Evolutionary conservation across 2,113 vertebrate species (phyloP).

Genomic region (Myocastor coypus): DNA sequence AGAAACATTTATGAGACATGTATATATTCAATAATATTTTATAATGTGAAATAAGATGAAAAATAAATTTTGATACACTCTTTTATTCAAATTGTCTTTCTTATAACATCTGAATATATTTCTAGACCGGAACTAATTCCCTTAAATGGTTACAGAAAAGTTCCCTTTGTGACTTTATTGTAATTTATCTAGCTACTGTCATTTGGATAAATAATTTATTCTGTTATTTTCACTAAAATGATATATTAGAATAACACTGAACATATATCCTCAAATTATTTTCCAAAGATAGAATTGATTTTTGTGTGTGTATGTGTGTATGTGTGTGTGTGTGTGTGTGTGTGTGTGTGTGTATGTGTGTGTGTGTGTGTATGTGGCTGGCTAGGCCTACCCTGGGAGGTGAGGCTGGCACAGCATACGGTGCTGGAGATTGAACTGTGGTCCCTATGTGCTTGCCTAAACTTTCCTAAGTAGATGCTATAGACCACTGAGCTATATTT

Average conservation of each 20-base stretch:
- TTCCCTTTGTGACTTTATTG: not conserved
- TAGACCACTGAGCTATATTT: too few relatives aligned
- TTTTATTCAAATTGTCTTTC: not conserved
- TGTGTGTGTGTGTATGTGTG: too few relatives aligned
- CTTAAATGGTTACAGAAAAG: not conserved
- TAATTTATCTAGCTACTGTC: not conserved
- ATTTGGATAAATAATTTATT: not conserved
- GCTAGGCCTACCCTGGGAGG: too few relatives aligned
- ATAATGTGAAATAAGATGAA: not conserved
- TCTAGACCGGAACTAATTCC: not conserved
- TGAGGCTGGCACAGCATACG: too few relatives aligned
- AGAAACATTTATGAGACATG: not conserved
- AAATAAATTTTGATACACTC: not conserved
- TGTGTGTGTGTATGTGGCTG: too few relatives aligned
- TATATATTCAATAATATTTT: not conserved
- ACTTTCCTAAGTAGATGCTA: too few relatives aligned
- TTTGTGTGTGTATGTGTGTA: too few relatives aligned
- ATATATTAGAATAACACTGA: not conserved
- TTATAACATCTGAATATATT: not conserved
- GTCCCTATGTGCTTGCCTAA: too few relatives aligned
- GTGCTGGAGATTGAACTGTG: too few relatives aligned
- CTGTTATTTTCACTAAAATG: constrained; percentile 13
- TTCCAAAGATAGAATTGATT: not conserved
- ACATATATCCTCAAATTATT: not conserved
- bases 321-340: too few relatives aligned